Evolutionary conservation across 92 coral and sea anemone species (phyloP).

Genomic region (Actinernus sp.): DNA sequence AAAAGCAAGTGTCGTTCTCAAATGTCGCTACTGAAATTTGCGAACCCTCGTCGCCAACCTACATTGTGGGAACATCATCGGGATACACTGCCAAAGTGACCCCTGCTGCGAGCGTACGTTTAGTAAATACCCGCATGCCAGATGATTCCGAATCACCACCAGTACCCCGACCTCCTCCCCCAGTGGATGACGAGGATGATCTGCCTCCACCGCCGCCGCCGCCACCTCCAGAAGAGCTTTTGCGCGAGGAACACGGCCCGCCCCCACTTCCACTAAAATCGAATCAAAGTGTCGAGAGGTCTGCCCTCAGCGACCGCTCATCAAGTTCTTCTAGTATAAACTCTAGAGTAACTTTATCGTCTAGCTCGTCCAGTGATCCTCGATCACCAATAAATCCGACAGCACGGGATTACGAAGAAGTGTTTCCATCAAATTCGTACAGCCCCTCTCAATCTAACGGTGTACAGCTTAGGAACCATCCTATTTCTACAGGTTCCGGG

Average conservation of each 20-base stretch:
- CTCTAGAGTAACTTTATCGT: conserved; percentile 43
- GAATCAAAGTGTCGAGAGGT: conserved; percentile 36
- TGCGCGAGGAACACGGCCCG: conserved; percentile 57
- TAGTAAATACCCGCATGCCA: conserved; percentile 88
- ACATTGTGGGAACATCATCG: conserved; percentile 74
- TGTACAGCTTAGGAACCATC: conserved; percentile 44
- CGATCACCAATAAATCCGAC: conserved; percentile 30
- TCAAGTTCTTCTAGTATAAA: conserved; percentile 42
- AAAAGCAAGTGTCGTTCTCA: conserved; percentile 94
- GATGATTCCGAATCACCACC: conserved; percentile 56
- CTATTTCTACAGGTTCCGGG: conserved; percentile 57
- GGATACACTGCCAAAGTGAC: conserved; percentile 85
- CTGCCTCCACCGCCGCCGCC: conserved; percentile 97
- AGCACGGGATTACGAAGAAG: conserved; percentile 28
- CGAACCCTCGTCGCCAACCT: conserved; percentile 88
- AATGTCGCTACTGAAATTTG: conserved; percentile 91
- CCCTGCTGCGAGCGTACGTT: conserved; percentile 88
- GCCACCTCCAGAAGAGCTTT: conserved; percentile 58
- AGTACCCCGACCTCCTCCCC: conserved; percentile 68
- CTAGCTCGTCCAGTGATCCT: conserved; percentile 31
- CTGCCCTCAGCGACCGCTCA: conserved; percentile 30
- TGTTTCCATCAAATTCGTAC: conserved; percentile 28
- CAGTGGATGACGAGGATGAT: conserved; percentile 71
- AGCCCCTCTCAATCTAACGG: conserved; percentile 27
- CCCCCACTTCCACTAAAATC: conserved; percentile 47